phyloP scores from a whole-genome alignment of 92 coral and sea anemone species.

The Blastomussa wellsi region DNA sequence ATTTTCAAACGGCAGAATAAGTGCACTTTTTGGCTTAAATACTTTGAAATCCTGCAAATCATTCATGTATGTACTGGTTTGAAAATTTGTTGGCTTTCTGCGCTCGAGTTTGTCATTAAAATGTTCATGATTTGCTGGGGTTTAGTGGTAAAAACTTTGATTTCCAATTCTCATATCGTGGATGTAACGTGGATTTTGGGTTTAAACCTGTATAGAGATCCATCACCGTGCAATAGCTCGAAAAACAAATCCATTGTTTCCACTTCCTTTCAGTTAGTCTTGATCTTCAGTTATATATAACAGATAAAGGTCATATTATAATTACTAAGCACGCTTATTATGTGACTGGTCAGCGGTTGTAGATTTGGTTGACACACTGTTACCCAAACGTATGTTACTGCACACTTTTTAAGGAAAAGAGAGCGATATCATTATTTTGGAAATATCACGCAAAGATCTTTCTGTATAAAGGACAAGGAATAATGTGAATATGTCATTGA shows the following conservation, averaged over 20 bases:
- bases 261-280: slow-evolving; percentile 2
- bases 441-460: not conserved
- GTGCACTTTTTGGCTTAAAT: not conserved
- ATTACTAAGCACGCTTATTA: not conserved
- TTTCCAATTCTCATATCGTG: not conserved
- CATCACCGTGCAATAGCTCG: not conserved
- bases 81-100: not conserved
- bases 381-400: too few species aligned
- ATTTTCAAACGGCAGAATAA: not conserved
- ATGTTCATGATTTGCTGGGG: not conserved
- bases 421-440: not conserved
- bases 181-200: not conserved
- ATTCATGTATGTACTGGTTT: not conserved
- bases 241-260: not conserved
- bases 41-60: not conserved
- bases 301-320: not conserved
- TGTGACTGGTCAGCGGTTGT: not conserved
- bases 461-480: too few species aligned
- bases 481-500: not conserved
- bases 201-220: not conserved
- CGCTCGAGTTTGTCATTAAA: not conserved
- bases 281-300: not conserved
- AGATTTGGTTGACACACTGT: too few species aligned
- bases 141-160: not conserved
- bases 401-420: too few species aligned